These are phyloP conservation scores for honey bee (Apis mellifera) DNA, from an alignment of 1,140 invertebrate genomes.

Conservation along the genomic window DNA sequence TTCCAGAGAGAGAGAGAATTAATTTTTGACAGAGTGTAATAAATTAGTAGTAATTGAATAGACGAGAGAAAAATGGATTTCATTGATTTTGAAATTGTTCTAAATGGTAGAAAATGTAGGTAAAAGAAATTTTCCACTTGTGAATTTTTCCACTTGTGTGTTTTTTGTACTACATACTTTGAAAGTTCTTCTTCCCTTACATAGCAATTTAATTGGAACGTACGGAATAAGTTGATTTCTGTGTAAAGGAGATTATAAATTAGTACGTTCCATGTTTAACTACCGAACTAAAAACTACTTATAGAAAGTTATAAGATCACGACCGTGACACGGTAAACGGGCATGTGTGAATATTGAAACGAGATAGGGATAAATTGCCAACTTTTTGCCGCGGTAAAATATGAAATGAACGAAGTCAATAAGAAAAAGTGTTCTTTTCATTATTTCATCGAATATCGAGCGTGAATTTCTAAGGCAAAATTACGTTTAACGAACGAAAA, in stretches of 20 bases:
- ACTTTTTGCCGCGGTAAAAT: not conserved
- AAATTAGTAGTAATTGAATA: not conserved
- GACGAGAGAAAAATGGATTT: no score
- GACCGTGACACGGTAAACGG: conserved; percentile 30
- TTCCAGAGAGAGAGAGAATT: no score
- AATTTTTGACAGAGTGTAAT: not conserved
- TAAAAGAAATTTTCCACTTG: no score
- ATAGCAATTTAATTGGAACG: no score
- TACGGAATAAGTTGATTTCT: no score
- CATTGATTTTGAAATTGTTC: no score
- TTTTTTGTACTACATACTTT: no score
- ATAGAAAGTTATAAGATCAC: not conserved
- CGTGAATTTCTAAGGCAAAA: not conserved
- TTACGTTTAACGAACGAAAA: not conserved
- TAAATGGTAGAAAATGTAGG: no score
- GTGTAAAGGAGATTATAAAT: no score
- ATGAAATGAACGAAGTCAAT: not conserved
- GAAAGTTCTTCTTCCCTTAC: no score
- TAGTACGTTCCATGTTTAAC: no score
- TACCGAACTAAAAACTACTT: not conserved
- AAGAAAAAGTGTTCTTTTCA: not conserved
- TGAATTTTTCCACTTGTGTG: no score
- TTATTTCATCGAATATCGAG: conserved; percentile 23
- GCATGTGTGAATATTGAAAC: conserved; percentile 23
- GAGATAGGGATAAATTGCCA: not conserved